Conservation (phyloP, 2,113 vertebrate species). For the Perognathus longimembris region DNA sequence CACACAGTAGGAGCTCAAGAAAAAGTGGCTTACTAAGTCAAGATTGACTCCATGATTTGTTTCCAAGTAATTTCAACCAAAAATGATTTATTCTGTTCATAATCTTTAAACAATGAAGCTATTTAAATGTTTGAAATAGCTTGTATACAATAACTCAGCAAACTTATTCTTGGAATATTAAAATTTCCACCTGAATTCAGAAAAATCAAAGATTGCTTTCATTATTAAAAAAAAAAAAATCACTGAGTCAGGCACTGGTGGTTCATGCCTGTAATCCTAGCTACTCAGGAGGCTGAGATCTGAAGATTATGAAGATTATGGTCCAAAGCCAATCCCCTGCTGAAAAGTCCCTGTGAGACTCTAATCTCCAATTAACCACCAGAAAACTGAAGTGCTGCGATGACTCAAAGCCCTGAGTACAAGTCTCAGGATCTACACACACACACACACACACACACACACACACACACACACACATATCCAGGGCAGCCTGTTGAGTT, state of each 20-base stretch:
- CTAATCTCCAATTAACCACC: too few species aligned
- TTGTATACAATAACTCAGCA: not conserved
- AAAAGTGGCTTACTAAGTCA: not conserved
- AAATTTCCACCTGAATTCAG: slow-evolving; percentile 23
- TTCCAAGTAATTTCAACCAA: not conserved
- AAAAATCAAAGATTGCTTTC: slow-evolving; percentile 60
- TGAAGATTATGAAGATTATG: too few species aligned
- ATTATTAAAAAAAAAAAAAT: not conserved
- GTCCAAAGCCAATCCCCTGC: too few species aligned
- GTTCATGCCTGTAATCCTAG: too few species aligned
- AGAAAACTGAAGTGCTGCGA: not conserved
- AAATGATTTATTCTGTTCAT: slow-evolving; percentile 34
- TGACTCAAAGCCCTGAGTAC: too few species aligned
- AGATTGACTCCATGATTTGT: not conserved
- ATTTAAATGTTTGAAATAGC: slow-evolving; percentile 47
- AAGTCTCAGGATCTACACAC: too few species aligned
- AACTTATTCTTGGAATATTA: slow-evolving; percentile 11
- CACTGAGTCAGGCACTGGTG: not conserved
- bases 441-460: too few species aligned
- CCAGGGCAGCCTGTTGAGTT: slow-evolving; percentile 21
- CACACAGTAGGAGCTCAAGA: slow-evolving; percentile 15
- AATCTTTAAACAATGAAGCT: slow-evolving; percentile 54
- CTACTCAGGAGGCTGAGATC: too few species aligned
- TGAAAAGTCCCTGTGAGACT: too few species aligned
- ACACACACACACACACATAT: not conserved